Conservation (phyloP, 1,140 invertebrate genomes). For the Araneus ventricosus region DNA sequence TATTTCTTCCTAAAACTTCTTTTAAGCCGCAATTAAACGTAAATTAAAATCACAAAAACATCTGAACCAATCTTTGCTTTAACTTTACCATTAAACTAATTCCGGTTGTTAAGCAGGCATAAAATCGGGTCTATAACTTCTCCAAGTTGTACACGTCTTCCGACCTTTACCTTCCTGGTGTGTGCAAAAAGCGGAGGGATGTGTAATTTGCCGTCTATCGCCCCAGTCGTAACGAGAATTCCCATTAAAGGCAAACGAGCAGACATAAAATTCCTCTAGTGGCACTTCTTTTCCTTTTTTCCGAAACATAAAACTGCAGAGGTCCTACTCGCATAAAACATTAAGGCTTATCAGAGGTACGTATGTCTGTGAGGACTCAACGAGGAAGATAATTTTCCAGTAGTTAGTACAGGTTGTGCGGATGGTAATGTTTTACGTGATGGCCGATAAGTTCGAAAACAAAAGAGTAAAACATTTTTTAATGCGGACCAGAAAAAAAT, state of each 20-base stretch:
- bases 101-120: conserved; percentile 5
- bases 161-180: neutral
- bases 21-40: no score
- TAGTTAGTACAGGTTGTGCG: neutral
- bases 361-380: neutral
- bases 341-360: conserved; percentile 22
- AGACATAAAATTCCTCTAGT: neutral
- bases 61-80: neutral
- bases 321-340: conserved; percentile 37
- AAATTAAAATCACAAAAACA: neutral
- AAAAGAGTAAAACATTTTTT: neutral
- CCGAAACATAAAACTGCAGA: neutral
- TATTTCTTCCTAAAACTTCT: no score
- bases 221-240: neutral
- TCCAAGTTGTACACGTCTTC: neutral
- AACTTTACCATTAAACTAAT: neutral
- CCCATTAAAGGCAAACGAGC: conserved; percentile 43
- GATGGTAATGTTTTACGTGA: conserved; percentile 28
- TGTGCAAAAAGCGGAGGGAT: neutral
- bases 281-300: neutral
- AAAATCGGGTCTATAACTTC: conserved; percentile 12
- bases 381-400: neutral
- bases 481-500: no score
- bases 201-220: conserved; percentile 16
- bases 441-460: neutral